A percentile compares a stretch with the other conserved stretches of the same genome.
phyloP scores from a whole-genome alignment of 2,113 vertebrate genomes.

The Dipodomys merriami region DNA sequence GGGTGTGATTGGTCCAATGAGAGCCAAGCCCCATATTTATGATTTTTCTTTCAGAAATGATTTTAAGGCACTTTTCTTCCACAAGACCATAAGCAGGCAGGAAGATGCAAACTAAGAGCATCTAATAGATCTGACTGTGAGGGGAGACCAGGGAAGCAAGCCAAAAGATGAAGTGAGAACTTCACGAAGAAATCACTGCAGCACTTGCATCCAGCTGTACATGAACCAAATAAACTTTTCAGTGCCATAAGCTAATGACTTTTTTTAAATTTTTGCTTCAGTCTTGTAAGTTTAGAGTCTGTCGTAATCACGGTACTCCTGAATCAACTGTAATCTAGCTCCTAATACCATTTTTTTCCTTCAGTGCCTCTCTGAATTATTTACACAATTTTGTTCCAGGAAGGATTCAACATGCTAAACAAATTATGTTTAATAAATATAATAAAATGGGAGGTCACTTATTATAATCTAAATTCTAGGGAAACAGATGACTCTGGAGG shows the following conservation, averaged over 20 bases:
- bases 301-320: not conserved
- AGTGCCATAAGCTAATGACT: not conserved
- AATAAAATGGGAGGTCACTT: constrained; percentile 4
- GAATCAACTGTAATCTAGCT: not conserved
- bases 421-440: constrained; percentile 38
- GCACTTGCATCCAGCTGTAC: not conserved
- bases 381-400: constrained; percentile 21
- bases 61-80: not conserved
- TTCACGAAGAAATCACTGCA: not conserved
- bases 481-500: not conserved
- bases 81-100: not conserved
- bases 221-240: not conserved
- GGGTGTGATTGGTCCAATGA: not conserved
- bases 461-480: not conserved
- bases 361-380: constrained; percentile 1
- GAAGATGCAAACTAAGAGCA: not conserved
- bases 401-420: not conserved
- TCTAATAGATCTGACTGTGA: not conserved
- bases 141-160: not conserved
- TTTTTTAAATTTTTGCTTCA: not conserved
- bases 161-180: not conserved
- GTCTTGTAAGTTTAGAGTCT: not conserved
- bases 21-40: constrained; percentile 2
- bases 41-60: too few relatives aligned
- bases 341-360: not conserved